Evolutionary conservation across 2,888 invertebrate species (phyloP).

Genomic region (Drosophila kambysellisi): DNA sequence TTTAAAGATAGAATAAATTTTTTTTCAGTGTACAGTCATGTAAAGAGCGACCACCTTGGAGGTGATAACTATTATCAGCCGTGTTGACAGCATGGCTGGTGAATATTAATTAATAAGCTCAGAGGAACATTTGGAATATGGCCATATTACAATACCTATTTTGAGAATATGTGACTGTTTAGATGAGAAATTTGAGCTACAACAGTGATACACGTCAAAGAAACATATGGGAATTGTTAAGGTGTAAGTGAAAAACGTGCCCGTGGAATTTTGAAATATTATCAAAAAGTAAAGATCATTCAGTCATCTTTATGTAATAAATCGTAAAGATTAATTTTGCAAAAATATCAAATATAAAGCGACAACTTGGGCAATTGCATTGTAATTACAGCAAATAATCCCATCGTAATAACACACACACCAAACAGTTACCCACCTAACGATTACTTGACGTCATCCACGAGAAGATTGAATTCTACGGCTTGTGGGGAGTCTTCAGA

Average conservation of each 20-base stretch:
- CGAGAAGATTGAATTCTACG: conserved; percentile 8
- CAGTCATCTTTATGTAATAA: background rate
- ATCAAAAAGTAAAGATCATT: background rate
- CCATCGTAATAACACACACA: conserved; percentile 33
- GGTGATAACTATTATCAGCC: background rate
- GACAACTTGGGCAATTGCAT: conserved; percentile 26
- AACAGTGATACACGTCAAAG: background rate
- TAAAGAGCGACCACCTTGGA: background rate
- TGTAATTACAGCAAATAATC: conserved; percentile 46
- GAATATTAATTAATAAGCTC: background rate
- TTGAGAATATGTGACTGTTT: background rate
- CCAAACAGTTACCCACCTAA: conserved; percentile 31
- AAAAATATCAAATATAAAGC: conserved; percentile 19
- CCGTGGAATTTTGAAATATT: background rate
- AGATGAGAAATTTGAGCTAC: background rate
- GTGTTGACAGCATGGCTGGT: background rate
- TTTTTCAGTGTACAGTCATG: background rate
- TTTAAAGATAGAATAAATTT: background rate
- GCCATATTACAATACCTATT: background rate
- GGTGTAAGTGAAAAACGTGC: background rate
- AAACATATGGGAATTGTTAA: background rate
- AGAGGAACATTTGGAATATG: background rate
- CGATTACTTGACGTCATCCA: conserved; percentile 48
- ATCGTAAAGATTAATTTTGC: background rate
- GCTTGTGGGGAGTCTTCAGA: conserved; percentile 12